Evolutionary conservation across 1,140 invertebrate species (phyloP), one percentile per base, ranked within the genome.

Genomic region (Pogonomyrmex barbatus): DNA sequence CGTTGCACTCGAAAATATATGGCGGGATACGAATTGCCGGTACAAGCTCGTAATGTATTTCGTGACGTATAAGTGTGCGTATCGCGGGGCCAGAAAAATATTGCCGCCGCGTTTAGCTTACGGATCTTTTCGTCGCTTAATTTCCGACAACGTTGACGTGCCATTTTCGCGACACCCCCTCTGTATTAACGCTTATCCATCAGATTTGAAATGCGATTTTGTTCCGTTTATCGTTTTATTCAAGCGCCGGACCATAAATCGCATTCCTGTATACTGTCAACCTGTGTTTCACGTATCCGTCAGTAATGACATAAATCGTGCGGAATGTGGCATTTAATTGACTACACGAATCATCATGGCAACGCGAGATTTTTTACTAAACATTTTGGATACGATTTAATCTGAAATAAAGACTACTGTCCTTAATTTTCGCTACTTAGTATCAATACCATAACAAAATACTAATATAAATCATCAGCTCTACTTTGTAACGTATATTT

Each of bases 51-150:
- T 50, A 68, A 68, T 42, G 65, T 30, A 68, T 68, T 52, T 79
- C 54, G 45, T 73, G 79, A 83, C 42, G 67, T 50, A 60, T 39
- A 52, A 58, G 79, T 56, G 24, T 82, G 50, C 65, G 78, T 82
- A 82, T 73, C 67, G 79, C 36, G 33, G 33, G 12, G 6, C 9
- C 42, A 24, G 79, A 83, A 83, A 83, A 83, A 83, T 83, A 83
- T 83, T 83, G 54, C 68, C 68, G 47, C 30, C 56, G 54, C 52
- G 68, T 83, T 83, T 83, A 75, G 68, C 79, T 83, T 50, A 24
- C 79, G 54, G 54, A 75, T 60, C 68, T 83, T 83, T 73, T 45
- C 54, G 67, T 73, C 68, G 79, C 79, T 82, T 83, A 83, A 83
- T 75, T 83, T 75, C 33, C 68, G 45, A 58, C 79, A 58, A 82